Percentiles rank a stretch among this genome's conserved stretches.
phyloP scores from a whole-genome alignment of 2,797 vertebrate genomes.

The Arremon aurantiirostris region DNA sequence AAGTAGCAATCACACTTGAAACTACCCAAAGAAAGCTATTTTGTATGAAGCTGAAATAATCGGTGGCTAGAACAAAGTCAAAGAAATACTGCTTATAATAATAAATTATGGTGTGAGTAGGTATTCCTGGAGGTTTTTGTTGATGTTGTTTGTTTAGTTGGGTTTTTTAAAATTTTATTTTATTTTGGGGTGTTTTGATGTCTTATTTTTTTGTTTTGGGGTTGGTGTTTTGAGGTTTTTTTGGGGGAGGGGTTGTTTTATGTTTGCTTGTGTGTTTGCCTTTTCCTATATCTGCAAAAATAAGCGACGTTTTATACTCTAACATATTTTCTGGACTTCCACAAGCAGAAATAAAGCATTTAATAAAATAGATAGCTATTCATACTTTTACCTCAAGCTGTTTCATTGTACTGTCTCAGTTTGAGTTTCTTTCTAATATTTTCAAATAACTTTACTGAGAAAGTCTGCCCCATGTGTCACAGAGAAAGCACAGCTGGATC shows the following conservation, averaged over 20 bases:
- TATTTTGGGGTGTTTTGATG: not conserved
- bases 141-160: not conserved
- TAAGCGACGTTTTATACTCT: not conserved
- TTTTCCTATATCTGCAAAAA: not conserved
- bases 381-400: not conserved
- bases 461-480: not conserved
- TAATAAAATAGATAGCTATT: not conserved
- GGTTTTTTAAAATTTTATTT: not conserved
- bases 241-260: not conserved
- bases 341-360: not conserved
- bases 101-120: not conserved
- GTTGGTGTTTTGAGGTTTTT: not conserved
- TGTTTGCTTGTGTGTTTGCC: not conserved
- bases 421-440: not conserved
- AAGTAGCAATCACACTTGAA: not conserved
- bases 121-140: not conserved
- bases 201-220: not conserved
- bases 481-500: not conserved
- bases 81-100: not conserved
- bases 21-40: not conserved
- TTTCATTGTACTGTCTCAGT: not conserved
- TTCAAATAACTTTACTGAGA: not conserved
- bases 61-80: not conserved
- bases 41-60: not conserved
- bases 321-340: not conserved